phyloP scores from a whole-genome alignment of 1,140 invertebrate genomes.

The Tetragnatha versicolor region DNA sequence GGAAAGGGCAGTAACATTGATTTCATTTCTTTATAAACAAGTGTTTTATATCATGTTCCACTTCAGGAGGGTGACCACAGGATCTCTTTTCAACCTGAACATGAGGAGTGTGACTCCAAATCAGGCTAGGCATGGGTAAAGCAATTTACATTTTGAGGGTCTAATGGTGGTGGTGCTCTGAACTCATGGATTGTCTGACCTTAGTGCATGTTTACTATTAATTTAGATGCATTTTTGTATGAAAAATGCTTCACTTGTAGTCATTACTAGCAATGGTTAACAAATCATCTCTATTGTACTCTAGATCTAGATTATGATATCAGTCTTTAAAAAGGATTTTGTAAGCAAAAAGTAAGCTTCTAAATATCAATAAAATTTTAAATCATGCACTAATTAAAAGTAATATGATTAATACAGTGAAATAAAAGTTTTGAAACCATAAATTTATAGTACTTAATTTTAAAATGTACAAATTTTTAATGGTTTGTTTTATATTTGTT shows the following conservation, averaged over 20 bases:
- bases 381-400: no score
- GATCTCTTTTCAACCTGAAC: conserved; percentile 62
- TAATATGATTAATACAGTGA: no score
- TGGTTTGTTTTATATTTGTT: no score
- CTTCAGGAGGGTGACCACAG: conserved; percentile 55
- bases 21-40: background rate
- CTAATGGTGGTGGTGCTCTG: conserved; percentile 41
- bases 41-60: conserved; percentile 27
- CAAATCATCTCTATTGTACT: no score
- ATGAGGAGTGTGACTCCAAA: conserved; percentile 58
- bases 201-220: conserved; percentile 20
- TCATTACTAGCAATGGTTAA: no score
- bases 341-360: no score
- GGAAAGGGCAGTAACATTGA: background rate
- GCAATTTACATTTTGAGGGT: conserved; percentile 11
- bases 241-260: background rate
- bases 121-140: conserved; percentile 61
- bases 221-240: background rate
- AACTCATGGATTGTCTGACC: background rate
- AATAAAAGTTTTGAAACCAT: no score
- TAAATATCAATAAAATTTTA: no score
- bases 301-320: no score
- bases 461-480: no score
- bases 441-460: no score
- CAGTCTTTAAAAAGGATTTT: no score